Base-by-base conservation (phyloP, 2,797 vertebrate species). In the Hypotaenidia okinawae region DNA sequence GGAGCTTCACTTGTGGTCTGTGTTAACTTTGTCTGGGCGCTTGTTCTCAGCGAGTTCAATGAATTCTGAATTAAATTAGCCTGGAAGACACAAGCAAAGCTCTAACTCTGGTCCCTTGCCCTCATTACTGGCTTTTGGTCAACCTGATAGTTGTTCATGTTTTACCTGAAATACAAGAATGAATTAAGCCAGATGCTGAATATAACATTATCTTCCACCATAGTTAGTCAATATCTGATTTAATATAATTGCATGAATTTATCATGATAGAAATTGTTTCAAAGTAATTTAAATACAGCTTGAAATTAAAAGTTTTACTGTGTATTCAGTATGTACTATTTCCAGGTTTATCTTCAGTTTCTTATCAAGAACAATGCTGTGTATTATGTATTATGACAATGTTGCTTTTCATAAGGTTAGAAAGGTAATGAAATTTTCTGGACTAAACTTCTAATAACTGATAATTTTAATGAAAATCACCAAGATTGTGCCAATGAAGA, bases 241-340 rank as follows among this genome's bases (percentile, higher is more conserved):
- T 94, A 96, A 89, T 77, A 75, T 94, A 97, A 96, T 95, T 97
- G 82, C 95, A 91, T 90, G 70, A 74, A 93, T 96, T 94, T 96
- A 95, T 97, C 92, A 58, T 93, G 93, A 93, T 94, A 87, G 89
- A 95, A 93, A 75, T 59, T 69, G 69, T 89, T 96, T 94, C 78
- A 86, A 87, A 93, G 76, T 94, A 68, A 96, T 95, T 96, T 89
- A 93, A 95, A 95, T 95, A 74, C 88, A 84, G 55, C 52, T 61
- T 79, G 73, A 74, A 91, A 94, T 93, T 16, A 94, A 85, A 96
- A 94, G 75, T 82, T 94, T 86, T 70, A 8, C 52, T 87, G 32
- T 95, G 27, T 81, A 94, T 95, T 90, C 89, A 92, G 25, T 72
- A 83, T 84, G 64, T 58, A 59, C 81, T 92, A 59, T 95, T 94